phyloP scores from a whole-genome alignment of 2,113 vertebrate genomes.

The Nannospalax galili region DNA sequence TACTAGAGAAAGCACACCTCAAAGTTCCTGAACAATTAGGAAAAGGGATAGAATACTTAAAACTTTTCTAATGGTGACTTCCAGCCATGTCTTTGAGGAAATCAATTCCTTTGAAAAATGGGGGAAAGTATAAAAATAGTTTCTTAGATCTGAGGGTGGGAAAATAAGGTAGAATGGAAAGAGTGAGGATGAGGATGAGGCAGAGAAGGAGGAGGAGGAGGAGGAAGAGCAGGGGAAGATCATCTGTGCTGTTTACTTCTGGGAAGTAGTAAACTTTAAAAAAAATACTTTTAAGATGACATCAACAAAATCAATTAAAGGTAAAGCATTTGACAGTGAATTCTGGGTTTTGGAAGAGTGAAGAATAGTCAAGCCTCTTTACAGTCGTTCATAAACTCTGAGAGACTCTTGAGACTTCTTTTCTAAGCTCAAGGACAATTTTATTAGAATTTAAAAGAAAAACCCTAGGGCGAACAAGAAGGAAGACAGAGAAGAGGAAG shows the following conservation, averaged over 20 bases:
- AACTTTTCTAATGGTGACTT: neutral
- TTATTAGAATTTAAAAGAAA: neutral
- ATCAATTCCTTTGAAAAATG: constrained; percentile 29
- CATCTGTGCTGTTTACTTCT: neutral
- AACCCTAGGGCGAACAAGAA: neutral
- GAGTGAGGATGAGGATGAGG: no score
- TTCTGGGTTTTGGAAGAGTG: neutral
- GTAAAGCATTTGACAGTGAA: neutral
- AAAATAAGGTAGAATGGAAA: constrained; percentile 29
- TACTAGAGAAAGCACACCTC: neutral
- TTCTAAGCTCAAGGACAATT: neutral
- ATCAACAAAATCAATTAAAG: neutral
- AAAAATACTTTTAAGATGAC: neutral
- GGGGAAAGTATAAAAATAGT: neutral
- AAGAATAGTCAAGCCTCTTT: neutral
- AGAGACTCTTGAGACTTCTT: neutral
- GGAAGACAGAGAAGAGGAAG: no score
- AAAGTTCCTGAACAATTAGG: neutral
- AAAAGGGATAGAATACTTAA: neutral
- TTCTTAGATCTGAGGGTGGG: neutral
- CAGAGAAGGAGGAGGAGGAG: no score
- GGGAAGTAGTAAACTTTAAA: neutral
- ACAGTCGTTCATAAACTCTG: neutral
- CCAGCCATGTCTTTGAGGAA: constrained; percentile 17
- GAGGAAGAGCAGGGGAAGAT: no score